Conservation (phyloP, 2,797 vertebrate genomes). For the Chelon auratus region DNA sequence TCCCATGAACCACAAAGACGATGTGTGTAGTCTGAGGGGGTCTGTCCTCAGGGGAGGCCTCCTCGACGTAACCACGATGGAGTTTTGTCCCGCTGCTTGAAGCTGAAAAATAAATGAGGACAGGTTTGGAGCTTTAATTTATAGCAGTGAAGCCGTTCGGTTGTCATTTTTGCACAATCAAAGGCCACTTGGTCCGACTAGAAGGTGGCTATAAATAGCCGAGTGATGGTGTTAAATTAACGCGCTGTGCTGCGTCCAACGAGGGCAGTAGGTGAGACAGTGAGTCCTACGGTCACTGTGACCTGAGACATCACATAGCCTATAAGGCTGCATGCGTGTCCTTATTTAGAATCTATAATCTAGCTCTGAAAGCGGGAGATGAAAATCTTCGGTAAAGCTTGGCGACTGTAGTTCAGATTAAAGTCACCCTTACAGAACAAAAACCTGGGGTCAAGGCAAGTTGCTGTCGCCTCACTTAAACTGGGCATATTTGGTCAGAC, state of each 20-base stretch:
- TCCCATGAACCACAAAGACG: slow-evolving; percentile 98
- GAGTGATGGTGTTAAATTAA: slow-evolving; percentile 23
- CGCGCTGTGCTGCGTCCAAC: slow-evolving; percentile 29
- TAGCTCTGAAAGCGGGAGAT: slow-evolving; percentile 33
- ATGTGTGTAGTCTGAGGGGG: slow-evolving; percentile 95
- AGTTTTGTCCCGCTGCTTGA: slow-evolving; percentile 98
- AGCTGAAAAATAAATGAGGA: slow-evolving; percentile 78
- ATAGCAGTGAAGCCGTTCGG: too few relatives aligned
- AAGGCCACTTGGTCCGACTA: neutral
- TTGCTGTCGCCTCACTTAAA: slow-evolving; percentile 11
- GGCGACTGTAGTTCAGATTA: slow-evolving; percentile 27
- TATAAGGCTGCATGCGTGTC: slow-evolving; percentile 28
- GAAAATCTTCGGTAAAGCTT: slow-evolving; percentile 25
- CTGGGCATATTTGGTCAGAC: slow-evolving; percentile 11
- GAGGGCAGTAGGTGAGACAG: slow-evolving; percentile 62
- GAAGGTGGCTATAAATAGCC: slow-evolving; percentile 36
- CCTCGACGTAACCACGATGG: slow-evolving; percentile 97
- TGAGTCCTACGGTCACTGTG: slow-evolving; percentile 22
- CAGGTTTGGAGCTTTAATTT: neutral
- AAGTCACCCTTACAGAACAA: slow-evolving; percentile 32
- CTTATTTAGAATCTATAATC: slow-evolving; percentile 60
- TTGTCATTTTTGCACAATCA: neutral
- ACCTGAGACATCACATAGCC: slow-evolving; percentile 1
- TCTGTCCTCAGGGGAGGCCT: slow-evolving; percentile 95
- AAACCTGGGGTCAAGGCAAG: slow-evolving; percentile 17